These are phyloP conservation scores for Thripadectes ignobilis DNA, from an alignment of 2,797 vertebrate genomes.

Conservation along the genomic window DNA sequence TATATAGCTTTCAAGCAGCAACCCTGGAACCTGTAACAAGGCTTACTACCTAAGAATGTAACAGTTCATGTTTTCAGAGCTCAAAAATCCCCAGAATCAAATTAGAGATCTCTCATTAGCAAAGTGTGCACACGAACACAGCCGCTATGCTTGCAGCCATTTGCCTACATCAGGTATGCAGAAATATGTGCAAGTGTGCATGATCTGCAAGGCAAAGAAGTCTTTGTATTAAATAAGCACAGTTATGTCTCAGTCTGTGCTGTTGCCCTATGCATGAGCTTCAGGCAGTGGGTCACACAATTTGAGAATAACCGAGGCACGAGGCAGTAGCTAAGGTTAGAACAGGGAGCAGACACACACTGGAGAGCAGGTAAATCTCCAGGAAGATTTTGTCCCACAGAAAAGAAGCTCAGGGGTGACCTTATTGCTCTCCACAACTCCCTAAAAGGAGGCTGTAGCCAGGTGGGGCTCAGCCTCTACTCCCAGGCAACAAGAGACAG, in stretches of 20 bases:
- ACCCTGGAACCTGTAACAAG: background rate
- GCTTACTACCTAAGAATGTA: background rate
- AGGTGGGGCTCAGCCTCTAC: background rate
- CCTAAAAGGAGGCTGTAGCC: background rate
- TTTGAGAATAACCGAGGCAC: fast-evolving
- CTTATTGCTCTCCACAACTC: fast-evolving
- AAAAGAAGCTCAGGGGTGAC: background rate
- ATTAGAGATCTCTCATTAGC: background rate
- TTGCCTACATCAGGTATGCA: background rate
- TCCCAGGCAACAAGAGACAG: background rate
- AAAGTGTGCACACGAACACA: fast-evolving
- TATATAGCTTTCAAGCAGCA: background rate
- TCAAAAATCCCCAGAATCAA: background rate
- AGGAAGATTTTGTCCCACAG: fast-evolving
- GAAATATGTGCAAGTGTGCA: background rate
- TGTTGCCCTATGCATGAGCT: background rate
- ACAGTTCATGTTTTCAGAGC: background rate
- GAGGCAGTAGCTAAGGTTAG: background rate
- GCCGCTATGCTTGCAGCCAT: background rate
- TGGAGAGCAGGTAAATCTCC: background rate
- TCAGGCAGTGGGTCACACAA: background rate
- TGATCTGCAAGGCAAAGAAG: background rate
- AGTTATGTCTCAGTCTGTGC: background rate
- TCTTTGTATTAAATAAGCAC: background rate
- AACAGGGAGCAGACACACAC: background rate